These are phyloP conservation scores for Cremastinae sp. DNA, from an alignment of 2,888 invertebrate genomes.

Conservation along the genomic window DNA sequence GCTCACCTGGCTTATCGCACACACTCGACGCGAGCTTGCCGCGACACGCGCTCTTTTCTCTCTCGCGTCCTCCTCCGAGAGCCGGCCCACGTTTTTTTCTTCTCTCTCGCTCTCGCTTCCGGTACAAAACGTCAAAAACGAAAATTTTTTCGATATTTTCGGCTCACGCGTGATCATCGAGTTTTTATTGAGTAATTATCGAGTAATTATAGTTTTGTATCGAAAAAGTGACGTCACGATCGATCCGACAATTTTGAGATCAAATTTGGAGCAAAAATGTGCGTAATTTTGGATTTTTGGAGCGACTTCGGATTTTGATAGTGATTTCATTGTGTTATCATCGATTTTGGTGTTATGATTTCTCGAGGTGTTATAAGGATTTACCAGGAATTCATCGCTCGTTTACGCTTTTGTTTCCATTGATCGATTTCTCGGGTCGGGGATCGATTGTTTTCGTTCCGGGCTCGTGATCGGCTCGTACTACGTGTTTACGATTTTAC, in stretches of 20 bases:
- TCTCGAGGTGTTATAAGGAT: no score
- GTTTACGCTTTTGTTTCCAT: not conserved
- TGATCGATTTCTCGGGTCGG: not conserved
- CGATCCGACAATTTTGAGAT: no score
- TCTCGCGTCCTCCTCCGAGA: not conserved
- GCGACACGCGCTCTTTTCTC: slow-evolving; percentile 25
- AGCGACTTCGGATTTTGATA: no score
- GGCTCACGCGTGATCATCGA: not conserved
- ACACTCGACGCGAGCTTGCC: slow-evolving; percentile 23
- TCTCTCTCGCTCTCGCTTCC: not conserved
- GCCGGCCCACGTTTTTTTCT: slow-evolving; percentile 1
- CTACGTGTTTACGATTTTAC: not conserved
- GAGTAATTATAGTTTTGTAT: no score
- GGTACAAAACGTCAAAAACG: no score
- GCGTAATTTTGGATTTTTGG: no score
- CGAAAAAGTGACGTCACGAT: no score
- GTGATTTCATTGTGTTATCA: no score
- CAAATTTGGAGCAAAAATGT: no score
- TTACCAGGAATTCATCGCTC: no score
- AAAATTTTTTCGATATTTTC: not conserved
- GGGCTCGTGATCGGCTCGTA: not conserved
- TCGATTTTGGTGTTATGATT: no score
- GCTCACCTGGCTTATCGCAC: slow-evolving; percentile 21
- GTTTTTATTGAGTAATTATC: no score
- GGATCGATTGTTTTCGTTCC: not conserved